Percentiles rank a stretch among this genome's conserved stretches.
Evolutionary conservation across 2,888 invertebrate genomes (phyloP).

Genomic region (Selenia dentaria): DNA sequence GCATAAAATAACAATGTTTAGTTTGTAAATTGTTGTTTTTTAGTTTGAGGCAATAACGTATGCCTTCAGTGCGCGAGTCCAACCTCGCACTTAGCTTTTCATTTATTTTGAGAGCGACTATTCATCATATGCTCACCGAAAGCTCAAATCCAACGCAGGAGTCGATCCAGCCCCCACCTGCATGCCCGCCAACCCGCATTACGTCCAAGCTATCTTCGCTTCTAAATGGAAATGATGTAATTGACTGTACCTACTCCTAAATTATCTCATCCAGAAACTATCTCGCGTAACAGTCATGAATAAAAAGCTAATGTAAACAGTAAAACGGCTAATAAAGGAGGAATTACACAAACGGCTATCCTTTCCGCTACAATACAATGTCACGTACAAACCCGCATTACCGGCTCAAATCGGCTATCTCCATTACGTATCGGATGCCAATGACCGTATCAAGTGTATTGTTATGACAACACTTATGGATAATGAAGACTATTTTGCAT

Average conservation of each 20-base stretch:
- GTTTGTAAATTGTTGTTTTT: too few species aligned
- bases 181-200: too few species aligned
- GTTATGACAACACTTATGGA: conserved; percentile 26
- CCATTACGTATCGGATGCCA: conserved; percentile 14
- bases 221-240: too few species aligned
- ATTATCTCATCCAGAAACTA: conserved; percentile 7
- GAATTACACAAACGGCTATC: conserved; percentile 13
- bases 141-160: too few species aligned
- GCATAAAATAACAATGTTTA: too few species aligned
- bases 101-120: too few species aligned
- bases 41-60: too few species aligned
- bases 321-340: conserved; percentile 13
- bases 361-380: not conserved
- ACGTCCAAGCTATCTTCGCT: too few species aligned
- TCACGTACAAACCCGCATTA: conserved; percentile 10
- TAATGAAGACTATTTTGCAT: conserved; percentile 45
- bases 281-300: conserved; percentile 15
- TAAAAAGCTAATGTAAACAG: conserved; percentile 22
- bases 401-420: conserved; percentile 6
- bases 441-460: conserved; percentile 23
- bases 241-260: not conserved
- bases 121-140: too few species aligned
- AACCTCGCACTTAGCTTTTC: too few species aligned
- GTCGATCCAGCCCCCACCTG: too few species aligned
- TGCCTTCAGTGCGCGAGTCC: too few species aligned